Conservation (phyloP, 2,888 invertebrate genomes). For the Anodontia alba region DNA sequence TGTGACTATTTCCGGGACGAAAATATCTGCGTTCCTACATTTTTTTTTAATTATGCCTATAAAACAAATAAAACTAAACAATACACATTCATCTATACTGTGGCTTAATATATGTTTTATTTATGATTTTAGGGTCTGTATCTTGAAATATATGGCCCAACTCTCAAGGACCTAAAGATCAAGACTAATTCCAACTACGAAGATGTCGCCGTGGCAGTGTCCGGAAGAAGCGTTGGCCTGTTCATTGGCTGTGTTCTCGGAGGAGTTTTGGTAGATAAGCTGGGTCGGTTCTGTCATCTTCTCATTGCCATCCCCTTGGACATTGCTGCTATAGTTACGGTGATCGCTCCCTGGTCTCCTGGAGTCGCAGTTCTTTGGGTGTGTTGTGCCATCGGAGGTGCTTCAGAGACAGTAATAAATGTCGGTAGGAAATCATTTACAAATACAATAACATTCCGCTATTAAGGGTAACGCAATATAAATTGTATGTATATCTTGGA, state of each 20-base stretch:
- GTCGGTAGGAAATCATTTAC: slow-evolving; percentile 55
- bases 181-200: slow-evolving; percentile 64
- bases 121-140: slow-evolving; percentile 61
- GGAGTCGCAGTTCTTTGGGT: slow-evolving; percentile 52
- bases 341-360: slow-evolving; percentile 54
- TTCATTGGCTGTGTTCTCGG: slow-evolving; percentile 51
- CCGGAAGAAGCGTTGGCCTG: slow-evolving; percentile 64
- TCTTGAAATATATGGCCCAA: slow-evolving; percentile 71
- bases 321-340: slow-evolving; percentile 52
- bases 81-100: no score
- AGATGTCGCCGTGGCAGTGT: slow-evolving; percentile 66
- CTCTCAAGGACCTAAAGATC: slow-evolving; percentile 67
- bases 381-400: slow-evolving; percentile 61
- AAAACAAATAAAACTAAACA: no score
- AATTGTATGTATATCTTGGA: no score
- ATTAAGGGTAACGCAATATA: not conserved
- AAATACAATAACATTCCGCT: no score
- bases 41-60: no score
- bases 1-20: no score
- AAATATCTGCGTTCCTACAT: no score
- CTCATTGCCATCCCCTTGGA: slow-evolving; percentile 66
- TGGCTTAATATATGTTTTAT: no score
- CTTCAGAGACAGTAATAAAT: slow-evolving; percentile 68
- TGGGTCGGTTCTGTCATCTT: slow-evolving; percentile 58
- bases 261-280: slow-evolving; percentile 61